These are phyloP conservation scores for Corythoichthys intestinalis DNA, from an alignment of 2,113 vertebrate genomes.

Conservation along the genomic window DNA sequence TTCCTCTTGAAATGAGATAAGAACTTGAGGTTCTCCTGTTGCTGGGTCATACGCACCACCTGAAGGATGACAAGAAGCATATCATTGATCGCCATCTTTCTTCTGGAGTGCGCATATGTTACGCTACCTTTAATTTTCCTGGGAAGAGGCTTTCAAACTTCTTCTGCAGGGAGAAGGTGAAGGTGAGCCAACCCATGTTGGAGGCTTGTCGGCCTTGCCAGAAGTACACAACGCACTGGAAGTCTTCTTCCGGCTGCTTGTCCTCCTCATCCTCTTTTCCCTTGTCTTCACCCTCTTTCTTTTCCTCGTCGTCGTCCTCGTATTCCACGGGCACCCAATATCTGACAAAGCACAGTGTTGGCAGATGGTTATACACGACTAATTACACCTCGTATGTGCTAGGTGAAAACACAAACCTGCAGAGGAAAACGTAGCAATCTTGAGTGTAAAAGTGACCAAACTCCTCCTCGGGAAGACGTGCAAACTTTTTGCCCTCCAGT, in stretches of 20 bases:
- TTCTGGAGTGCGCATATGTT: not conserved
- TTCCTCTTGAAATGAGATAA: constrained; percentile 97
- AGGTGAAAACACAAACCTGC: constrained; percentile 77
- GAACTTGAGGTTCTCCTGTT: constrained; percentile 98
- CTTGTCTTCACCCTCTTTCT: constrained; percentile 34
- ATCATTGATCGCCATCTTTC: not conserved
- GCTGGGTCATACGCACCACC: constrained; percentile 98
- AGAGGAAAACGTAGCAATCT: constrained; percentile 97
- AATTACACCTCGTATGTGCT: not conserved
- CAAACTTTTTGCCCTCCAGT: constrained; percentile 94
- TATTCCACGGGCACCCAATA: constrained; percentile 97
- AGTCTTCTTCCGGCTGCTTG: constrained; percentile 92
- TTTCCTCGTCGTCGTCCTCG: constrained; percentile 80
- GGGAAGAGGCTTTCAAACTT: constrained; percentile 98
- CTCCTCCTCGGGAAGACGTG: constrained; percentile 92
- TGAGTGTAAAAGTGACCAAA: constrained; percentile 95
- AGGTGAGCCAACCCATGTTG: constrained; percentile 99
- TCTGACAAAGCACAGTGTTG: constrained; percentile 54
- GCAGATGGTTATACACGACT: not conserved
- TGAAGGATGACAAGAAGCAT: constrained; percentile 32
- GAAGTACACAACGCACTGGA: constrained; percentile 98
- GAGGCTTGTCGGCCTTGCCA: constrained; percentile 98
- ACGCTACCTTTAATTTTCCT: constrained; percentile 85
- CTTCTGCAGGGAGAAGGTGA: constrained; percentile 98
- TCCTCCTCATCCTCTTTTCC: constrained; percentile 76